Evolutionary conservation across 1,140 invertebrate species (phyloP), one percentile per base, ranked within the genome.

Genomic region (Sminthurides bifidus): DNA sequence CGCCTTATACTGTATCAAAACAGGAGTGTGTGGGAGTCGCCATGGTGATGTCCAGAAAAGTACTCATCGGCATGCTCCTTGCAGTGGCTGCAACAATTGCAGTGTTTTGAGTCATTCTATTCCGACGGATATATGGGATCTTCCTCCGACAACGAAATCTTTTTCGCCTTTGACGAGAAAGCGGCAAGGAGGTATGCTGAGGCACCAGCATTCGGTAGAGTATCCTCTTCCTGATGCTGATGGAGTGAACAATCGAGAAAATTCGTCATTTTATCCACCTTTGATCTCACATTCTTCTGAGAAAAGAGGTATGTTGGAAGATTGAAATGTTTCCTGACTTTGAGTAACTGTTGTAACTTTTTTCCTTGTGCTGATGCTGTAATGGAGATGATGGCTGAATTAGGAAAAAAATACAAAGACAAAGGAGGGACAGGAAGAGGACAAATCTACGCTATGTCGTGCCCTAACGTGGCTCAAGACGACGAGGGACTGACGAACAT

Each of bases 391-490:
- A n/a, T n/a, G n/a, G n/a, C n/a, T n/a, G n/a, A n/a, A n/a, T n/a
- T n/a, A n/a, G n/a, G 50, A 38, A 43, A 35, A 44, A 56, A 57
- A 21, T 26, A 12, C n/a, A 40, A 45, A 12, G 35, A 33, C n/a
- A 44, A 35, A n/a, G 52, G 27, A 14, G 46, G 23, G 30, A 38
- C 15, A 38, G 56, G 45, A 17, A 15, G 61, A 54, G 44, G 54
- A 26, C 59, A 60, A 58, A 43, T 64, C n/a, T 64, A 60, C 48
- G 61, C 61, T 19, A 49, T 57, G 19, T 64, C 61, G 24, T 60
- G 58, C 35, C 60, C 60, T 12, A 58, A 64, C 26, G 61, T 64
- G 6, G 58, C 61, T 12, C 52, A 59, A 26, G 43, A 59, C 27
- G 44, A n/a, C n/a, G n/a, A n/a, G n/a, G n/a, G n/a, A n/a, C n/a